phyloP scores from a whole-genome alignment of 2,113 vertebrate genomes.

The Chloropsis cyanopogon region DNA sequence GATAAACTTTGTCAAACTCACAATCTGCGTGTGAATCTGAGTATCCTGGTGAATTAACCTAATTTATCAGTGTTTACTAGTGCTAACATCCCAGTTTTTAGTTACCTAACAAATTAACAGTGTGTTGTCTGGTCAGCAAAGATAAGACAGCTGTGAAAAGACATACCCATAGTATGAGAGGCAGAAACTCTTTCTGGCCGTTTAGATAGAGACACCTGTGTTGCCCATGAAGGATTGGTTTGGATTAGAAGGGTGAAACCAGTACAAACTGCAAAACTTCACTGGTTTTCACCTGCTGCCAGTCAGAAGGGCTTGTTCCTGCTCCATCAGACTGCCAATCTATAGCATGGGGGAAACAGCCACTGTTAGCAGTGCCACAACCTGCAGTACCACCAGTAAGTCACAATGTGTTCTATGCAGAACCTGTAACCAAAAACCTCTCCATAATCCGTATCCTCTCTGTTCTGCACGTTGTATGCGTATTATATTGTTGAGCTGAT shows the following conservation, averaged over 20 bases:
- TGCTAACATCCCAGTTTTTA: neutral
- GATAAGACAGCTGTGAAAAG: neutral
- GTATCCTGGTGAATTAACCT: neutral
- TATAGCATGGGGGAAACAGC: neutral
- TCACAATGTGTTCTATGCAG: neutral
- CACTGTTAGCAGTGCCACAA: neutral
- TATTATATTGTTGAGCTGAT: neutral
- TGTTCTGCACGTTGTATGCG: neutral
- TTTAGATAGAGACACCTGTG: neutral
- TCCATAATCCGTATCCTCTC: neutral
- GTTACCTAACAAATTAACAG: neutral
- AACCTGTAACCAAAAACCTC: neutral
- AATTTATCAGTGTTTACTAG: neutral
- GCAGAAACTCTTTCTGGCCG: neutral
- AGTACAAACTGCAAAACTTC: neutral
- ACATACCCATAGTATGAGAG: neutral
- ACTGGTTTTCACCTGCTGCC: neutral
- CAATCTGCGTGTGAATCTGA: neutral
- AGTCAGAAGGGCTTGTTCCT: neutral
- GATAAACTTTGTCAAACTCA: neutral
- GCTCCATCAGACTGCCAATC: neutral
- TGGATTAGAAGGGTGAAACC: neutral
- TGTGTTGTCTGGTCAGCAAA: neutral
- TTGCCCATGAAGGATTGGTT: accelerated
- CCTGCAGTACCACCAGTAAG: neutral